These are phyloP conservation scores for Puffinus mauretanicus DNA, from an alignment of 2,113 vertebrate species.

Conservation along the genomic window DNA sequence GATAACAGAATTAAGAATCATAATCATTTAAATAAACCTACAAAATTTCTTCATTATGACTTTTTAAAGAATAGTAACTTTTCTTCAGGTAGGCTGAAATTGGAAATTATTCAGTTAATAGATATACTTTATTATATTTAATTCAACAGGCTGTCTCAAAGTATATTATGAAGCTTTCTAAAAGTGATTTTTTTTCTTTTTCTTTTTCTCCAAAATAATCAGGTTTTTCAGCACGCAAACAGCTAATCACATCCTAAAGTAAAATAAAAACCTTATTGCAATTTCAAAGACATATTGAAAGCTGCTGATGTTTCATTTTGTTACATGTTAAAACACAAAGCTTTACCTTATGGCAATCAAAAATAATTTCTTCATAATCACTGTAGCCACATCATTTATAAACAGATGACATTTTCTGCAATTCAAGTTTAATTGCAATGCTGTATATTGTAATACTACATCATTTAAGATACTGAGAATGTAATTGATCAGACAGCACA, in stretches of 20 bases:
- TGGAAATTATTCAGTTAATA: not conserved
- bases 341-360: not conserved
- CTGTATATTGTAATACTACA: not conserved
- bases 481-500: not conserved
- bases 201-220: not conserved
- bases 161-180: not conserved
- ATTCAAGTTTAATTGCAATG: not conserved
- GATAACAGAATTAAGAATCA: not conserved
- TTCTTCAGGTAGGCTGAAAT: not conserved
- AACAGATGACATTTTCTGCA: not conserved
- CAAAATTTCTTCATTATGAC: not conserved
- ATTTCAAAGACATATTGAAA: not conserved
- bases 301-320: not conserved
- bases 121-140: not conserved
- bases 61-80: not conserved
- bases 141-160: not conserved
- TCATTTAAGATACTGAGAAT: not conserved
- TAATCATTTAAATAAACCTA: not conserved
- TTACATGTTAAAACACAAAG: not conserved
- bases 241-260: not conserved
- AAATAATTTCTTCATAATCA: not conserved
- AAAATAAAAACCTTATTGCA: not conserved
- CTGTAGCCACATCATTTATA: not conserved
- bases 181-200: fast-evolving
- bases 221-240: not conserved